phyloP scores from a whole-genome alignment of 2,888 invertebrate species.

The Caenorhabditis parvicauda region DNA sequence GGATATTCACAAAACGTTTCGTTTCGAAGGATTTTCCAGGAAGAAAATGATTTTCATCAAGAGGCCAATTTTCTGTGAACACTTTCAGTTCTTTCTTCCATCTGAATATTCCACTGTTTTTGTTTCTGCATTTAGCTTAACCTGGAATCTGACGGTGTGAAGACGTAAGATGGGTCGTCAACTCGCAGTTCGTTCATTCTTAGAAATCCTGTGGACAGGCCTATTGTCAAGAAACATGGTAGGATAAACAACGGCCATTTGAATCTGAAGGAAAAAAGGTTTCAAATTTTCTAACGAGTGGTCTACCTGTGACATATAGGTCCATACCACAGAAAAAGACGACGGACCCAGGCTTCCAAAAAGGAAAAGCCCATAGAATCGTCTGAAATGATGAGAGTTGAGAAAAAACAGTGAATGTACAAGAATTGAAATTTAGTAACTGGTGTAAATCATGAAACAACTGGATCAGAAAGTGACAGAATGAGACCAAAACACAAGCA shows the following conservation, averaged over 20 bases:
- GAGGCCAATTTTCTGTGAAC: slow-evolving; percentile 59
- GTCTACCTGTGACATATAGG: no score
- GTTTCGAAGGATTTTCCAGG: slow-evolving; percentile 61
- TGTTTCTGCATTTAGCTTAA: no score
- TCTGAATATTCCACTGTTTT: no score
- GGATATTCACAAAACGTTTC: slow-evolving; percentile 57
- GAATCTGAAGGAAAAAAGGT: slow-evolving; percentile 28
- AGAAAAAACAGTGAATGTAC: not conserved
- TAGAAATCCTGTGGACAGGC: slow-evolving; percentile 48
- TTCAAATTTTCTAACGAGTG: no score
- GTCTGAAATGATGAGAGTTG: not conserved
- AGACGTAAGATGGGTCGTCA: slow-evolving; percentile 60
- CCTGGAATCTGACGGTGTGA: slow-evolving; percentile 59
- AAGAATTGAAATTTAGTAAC: not conserved
- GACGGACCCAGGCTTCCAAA: slow-evolving; percentile 50
- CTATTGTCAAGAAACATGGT: slow-evolving; percentile 45
- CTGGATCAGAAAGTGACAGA: no score
- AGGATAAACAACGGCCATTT: slow-evolving; percentile 51
- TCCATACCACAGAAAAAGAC: slow-evolving; percentile 58
- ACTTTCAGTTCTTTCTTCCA: slow-evolving; percentile 55
- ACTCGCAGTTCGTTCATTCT: slow-evolving; percentile 51
- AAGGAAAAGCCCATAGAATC: slow-evolving; percentile 40
- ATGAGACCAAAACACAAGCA: no score
- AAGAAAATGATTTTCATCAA: slow-evolving; percentile 59
- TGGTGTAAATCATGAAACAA: not conserved